A percentile compares a stretch with the other conserved stretches of the same genome.
Evolutionary conservation across 92 coral and sea anemone genomes (phyloP).

Genomic region (Siderastrea siderea): DNA sequence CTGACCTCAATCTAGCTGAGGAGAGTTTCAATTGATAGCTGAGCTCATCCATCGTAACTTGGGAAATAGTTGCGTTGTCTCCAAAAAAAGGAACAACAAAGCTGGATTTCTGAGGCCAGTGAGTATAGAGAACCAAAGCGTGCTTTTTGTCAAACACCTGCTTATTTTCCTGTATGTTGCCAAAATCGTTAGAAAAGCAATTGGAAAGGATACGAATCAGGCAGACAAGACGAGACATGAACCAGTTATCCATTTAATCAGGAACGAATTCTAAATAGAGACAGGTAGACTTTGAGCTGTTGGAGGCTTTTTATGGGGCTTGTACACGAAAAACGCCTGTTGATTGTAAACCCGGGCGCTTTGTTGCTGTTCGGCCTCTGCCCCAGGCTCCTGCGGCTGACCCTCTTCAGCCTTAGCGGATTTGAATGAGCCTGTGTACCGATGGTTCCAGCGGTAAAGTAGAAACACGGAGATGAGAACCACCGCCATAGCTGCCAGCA

Average conservation of each 20-base stretch:
- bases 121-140: no score
- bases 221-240: neutral
- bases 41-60: no score
- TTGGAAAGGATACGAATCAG: neutral
- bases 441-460: slow-evolving; percentile 85
- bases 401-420: slow-evolving; percentile 62
- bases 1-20: no score
- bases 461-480: slow-evolving; percentile 67
- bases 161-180: neutral
- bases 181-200: no score
- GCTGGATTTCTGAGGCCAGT: no score
- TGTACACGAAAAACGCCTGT: slow-evolving; percentile 76
- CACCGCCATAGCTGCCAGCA: slow-evolving; percentile 71
- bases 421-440: slow-evolving; percentile 83
- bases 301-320: slow-evolving; percentile 63
- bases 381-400: slow-evolving; percentile 49
- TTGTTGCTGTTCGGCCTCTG: slow-evolving; percentile 14
- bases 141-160: no score
- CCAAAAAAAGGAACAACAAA: no score
- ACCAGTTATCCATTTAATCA: neutral
- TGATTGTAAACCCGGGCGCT: slow-evolving; percentile 60
- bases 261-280: slow-evolving; percentile 18
- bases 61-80: no score
- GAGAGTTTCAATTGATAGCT: no score
- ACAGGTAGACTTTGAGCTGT: slow-evolving; percentile 52